Base-by-base conservation (phyloP, 1,140 invertebrate species). In the Trialeurodes vaporariorum region DNA sequence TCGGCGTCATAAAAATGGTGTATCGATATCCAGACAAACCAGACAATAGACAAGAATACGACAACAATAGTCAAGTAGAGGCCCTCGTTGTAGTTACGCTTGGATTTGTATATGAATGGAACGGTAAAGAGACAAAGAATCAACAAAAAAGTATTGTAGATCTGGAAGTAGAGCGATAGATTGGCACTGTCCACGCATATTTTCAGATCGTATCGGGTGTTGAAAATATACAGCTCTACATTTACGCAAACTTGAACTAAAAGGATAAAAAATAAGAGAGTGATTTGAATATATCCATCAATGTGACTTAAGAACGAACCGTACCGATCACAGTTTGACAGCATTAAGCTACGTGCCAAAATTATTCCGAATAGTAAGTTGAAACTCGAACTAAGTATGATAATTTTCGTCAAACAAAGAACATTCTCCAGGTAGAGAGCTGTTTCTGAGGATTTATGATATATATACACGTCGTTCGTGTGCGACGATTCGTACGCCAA, bases 51-150 rank as follows among this genome's bases (percentile, higher is more conserved):
- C 17, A 81, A 73, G 1, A 81, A 75, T 60, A 82, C 76, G 1
- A 78, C 78, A 0, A 80, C 81, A 0, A 80, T 75, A 27, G 83
- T 79, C 70, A 86, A 82, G 63, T 69, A 81, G 25, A 79, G 78
- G 2, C 84, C 83, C 70, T 86, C 85, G 2, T 78, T 78, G 72
- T 85, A 84, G 75, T 86, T 86, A 27, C 84, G 78, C 40, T 79
- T 81, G 22, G 83, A 80, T 49, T 79, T 79, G 17, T 78, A 73
- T 27, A 84, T 81, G 70, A 81, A 82, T 11, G 81, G 80, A 12
- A 79, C 77, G 58, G 81, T 77, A n/a, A 80, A 63, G 67, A 83
- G 75, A 34, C 83, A 77, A 0, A 79, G 64, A 0, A 82, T n/a
- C 12, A 85, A 72, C 1, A 86, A 74, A 67, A 85, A 81, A 72